phyloP scores from a whole-genome alignment of 2,113 vertebrate genomes.

The Noturus placidus region DNA sequence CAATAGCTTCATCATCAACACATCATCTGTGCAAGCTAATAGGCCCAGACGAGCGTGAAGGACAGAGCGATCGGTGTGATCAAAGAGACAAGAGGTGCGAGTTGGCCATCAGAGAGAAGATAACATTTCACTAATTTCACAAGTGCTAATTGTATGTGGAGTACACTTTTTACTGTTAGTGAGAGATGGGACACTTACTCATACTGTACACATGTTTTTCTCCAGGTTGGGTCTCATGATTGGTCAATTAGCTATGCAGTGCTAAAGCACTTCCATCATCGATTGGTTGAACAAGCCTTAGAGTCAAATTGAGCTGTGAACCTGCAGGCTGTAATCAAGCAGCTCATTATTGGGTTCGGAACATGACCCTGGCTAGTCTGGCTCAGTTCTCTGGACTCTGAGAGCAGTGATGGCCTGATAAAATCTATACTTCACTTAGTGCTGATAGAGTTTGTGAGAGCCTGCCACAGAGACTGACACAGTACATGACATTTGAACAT shows the following conservation, averaged over 20 bases:
- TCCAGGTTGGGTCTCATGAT: background rate
- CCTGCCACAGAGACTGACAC: background rate
- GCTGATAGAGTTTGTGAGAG: constrained; percentile 26
- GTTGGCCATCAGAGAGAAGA: background rate
- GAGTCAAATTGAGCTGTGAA: constrained; percentile 64
- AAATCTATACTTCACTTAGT: constrained; percentile 48
- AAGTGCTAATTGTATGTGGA: background rate
- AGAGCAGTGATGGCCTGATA: constrained; percentile 29
- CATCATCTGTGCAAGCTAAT: constrained; percentile 64
- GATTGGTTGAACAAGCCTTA: constrained; percentile 60
- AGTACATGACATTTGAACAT: constrained; percentile 2
- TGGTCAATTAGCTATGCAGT: constrained; percentile 7
- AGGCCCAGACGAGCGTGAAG: constrained; percentile 74
- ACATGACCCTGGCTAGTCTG: constrained; percentile 27
- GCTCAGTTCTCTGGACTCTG: constrained; percentile 12
- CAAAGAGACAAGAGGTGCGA: constrained; percentile 18
- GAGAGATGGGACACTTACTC: background rate
- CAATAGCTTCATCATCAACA: constrained; percentile 37
- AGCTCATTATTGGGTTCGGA: constrained; percentile 46
- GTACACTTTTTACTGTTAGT: background rate
- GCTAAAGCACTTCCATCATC: constrained; percentile 55
- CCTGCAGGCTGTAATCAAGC: constrained; percentile 56
- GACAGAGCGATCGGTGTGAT: constrained; percentile 57
- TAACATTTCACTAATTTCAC: background rate
- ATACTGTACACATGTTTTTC: background rate